Evolutionary conservation across 2,888 invertebrate genomes (phyloP).

Genomic region (Macaria liturata): DNA sequence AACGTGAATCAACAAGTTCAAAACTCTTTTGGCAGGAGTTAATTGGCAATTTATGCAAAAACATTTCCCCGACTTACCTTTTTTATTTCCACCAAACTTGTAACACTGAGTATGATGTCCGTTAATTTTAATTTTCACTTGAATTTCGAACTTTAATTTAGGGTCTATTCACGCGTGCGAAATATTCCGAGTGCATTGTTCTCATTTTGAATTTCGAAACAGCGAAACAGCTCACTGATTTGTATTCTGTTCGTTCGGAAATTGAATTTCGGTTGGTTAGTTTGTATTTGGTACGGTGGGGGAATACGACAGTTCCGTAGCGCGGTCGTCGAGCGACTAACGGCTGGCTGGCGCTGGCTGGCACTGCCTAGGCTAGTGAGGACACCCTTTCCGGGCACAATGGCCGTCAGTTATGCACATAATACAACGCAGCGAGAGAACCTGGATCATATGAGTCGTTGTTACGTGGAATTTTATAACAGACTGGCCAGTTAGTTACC

Average conservation of each 20-base stretch:
- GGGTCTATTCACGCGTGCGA: constrained; percentile 9
- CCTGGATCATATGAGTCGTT: too few species aligned
- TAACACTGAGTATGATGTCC: constrained; percentile 14
- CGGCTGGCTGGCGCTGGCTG: constrained; percentile 18
- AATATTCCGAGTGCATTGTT: constrained; percentile 15
- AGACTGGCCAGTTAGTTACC: too few species aligned
- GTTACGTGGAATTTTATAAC: too few species aligned
- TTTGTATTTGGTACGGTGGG: constrained; percentile 15
- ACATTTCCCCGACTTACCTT: constrained; percentile 27
- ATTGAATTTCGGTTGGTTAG: constrained; percentile 15
- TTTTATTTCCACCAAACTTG: constrained; percentile 22
- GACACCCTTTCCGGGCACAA: background rate
- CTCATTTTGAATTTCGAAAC: constrained; percentile 18
- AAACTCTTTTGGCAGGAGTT: constrained; percentile 2
- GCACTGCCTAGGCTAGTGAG: too few species aligned
- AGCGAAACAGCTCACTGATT: constrained; percentile 5
- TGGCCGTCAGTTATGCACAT: background rate
- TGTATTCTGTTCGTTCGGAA: constrained; percentile 15
- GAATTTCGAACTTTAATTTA: constrained; percentile 3
- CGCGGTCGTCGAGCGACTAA: constrained; percentile 62
- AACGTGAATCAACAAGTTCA: constrained; percentile 24
- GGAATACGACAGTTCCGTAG: constrained; percentile 41
- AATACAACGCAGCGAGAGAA: background rate
- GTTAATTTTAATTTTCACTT: constrained; percentile 31
- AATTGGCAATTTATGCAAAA: constrained; percentile 14